Percentiles rank a stretch among this genome's conserved stretches.
Conservation (phyloP, 2,888 invertebrate genomes). For the Bugula neritina region DNA sequence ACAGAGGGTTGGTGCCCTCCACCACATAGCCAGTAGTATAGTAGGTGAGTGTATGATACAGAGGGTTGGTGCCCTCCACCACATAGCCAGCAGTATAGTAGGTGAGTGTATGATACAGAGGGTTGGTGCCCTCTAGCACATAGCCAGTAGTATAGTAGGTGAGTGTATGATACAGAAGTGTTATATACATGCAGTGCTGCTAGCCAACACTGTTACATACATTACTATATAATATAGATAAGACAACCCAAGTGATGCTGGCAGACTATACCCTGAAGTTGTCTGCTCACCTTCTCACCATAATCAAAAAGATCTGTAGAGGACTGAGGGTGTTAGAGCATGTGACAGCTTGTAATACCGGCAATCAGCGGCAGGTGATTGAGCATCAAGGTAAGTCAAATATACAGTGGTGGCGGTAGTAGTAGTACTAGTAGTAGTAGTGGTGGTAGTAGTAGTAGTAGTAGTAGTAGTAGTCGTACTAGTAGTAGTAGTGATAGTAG, state of each 20-base stretch:
- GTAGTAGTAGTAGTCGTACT: conserved; percentile 27
- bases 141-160: no score
- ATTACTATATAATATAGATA: no score
- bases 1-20: no score
- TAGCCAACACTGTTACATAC: no score
- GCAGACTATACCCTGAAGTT: conserved; percentile 7
- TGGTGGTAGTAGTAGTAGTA: conserved; percentile 28
- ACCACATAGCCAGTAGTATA: no score
- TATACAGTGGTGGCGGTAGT: conserved; percentile 18
- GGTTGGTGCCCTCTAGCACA: no score
- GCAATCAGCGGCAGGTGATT: background rate
- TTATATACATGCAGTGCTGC: no score
- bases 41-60: no score
- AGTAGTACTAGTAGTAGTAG: conserved; percentile 28
- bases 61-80: no score
- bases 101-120: no score
- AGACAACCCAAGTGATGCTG: background rate
- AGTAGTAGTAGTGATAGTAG: conserved; percentile 28
- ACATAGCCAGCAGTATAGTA: no score
- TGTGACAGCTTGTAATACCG: conserved; percentile 23
- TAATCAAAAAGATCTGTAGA: conserved; percentile 27
- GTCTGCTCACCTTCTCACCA: conserved; percentile 27
- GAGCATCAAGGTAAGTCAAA: background rate
- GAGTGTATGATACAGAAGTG: no score
- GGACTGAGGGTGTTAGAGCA: conserved; percentile 33